Evolutionary conservation across 2,888 invertebrate species (phyloP).

Genomic region (Lycaena phlaeas): DNA sequence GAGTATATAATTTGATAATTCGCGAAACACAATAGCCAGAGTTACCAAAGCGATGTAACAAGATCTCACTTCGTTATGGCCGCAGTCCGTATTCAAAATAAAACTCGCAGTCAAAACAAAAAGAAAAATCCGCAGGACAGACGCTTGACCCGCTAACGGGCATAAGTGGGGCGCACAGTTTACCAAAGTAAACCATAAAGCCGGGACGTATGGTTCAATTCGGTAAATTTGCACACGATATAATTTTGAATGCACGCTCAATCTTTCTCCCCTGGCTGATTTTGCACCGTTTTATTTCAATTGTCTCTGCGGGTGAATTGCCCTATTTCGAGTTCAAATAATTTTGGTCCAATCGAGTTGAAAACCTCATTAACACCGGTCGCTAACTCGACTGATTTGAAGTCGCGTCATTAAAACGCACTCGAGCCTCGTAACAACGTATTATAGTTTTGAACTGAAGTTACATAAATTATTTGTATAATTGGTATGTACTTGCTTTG

Average conservation of each 20-base stretch:
- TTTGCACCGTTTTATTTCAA: constrained; percentile 54
- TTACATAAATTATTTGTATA: not conserved
- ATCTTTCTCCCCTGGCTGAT: constrained; percentile 25
- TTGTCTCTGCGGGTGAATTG: constrained; percentile 65
- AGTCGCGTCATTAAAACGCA: too few relatives aligned
- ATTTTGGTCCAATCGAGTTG: constrained; percentile 48
- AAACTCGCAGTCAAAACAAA: constrained; percentile 53
- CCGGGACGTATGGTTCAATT: too few relatives aligned
- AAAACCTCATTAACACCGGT: constrained; percentile 32
- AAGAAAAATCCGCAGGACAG: constrained; percentile 41
- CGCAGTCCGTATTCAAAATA: constrained; percentile 67
- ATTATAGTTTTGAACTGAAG: not conserved
- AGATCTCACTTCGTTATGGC: constrained; percentile 61
- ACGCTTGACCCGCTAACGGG: constrained; percentile 47
- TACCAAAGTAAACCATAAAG: constrained; percentile 31
- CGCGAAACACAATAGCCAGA: constrained; percentile 22
- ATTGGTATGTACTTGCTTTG: not conserved
- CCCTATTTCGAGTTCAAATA: constrained; percentile 54
- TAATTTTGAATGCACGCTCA: constrained; percentile 29
- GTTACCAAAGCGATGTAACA: constrained; percentile 40
- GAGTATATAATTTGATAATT: not conserved
- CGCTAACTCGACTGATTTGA: too few relatives aligned
- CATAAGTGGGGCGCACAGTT: constrained; percentile 15
- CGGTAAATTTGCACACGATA: constrained; percentile 38
- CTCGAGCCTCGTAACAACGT: constrained; percentile 5